phyloP scores from a whole-genome alignment of 2,888 invertebrate species.

The Drosophila atroscutellata region DNA sequence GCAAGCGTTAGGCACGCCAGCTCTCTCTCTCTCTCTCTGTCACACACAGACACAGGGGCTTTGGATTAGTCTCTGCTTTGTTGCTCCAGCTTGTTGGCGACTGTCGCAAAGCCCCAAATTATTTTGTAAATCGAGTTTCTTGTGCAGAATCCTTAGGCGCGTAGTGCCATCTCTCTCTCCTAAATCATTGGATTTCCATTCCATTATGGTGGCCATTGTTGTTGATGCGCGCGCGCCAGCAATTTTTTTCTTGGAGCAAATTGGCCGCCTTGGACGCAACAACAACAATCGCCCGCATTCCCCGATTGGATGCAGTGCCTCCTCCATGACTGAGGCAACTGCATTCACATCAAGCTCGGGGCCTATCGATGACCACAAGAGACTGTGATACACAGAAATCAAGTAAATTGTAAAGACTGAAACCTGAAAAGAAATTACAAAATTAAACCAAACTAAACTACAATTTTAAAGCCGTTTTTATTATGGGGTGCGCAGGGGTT shows the following conservation, averaged over 20 bases:
- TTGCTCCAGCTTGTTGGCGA: conserved; percentile 52
- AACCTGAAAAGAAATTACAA: conserved; percentile 5
- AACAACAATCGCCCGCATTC: conserved; percentile 32
- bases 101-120: conserved; percentile 36
- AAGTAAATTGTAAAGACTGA: conserved; percentile 51
- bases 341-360: conserved; percentile 41
- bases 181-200: conserved; percentile 22
- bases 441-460: conserved; percentile 13
- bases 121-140: conserved; percentile 39
- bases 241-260: conserved; percentile 43
- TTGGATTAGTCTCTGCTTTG: conserved; percentile 57
- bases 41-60: conserved; percentile 18
- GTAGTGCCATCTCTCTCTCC: conserved; percentile 33
- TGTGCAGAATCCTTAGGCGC: conserved; percentile 63
- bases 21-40: not conserved
- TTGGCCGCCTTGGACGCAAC: conserved; percentile 28
- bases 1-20: conserved; percentile 65
- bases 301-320: conserved; percentile 20
- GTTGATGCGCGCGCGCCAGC: conserved; percentile 36
- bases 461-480: conserved; percentile 14
- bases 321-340: not conserved
- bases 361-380: conserved; percentile 63
- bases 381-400: conserved; percentile 2
- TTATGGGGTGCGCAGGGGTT: not conserved
- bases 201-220: conserved; percentile 32